Base-by-base conservation (phyloP, 2,888 invertebrate genomes). In the Gisinianus flammeolus region DNA sequence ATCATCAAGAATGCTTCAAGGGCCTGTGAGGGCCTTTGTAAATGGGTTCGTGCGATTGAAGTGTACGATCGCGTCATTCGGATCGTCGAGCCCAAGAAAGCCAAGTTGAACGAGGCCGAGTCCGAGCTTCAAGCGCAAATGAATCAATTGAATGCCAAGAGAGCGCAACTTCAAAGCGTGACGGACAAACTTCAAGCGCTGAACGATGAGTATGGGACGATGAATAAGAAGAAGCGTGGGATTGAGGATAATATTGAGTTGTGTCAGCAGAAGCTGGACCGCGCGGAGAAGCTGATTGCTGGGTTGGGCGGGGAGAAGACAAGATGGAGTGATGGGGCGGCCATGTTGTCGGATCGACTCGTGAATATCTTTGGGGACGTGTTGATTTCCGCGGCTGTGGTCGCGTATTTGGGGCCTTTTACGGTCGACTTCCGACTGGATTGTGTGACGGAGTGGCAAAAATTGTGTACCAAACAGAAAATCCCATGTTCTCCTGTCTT, bases 21-120 rank as follows among this genome's bases (percentile, higher is more conserved):
- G 81, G 98, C 98, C 2, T 97, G 97, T 26, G 96, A 97, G 88
- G 97, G 96, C 73, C 90, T 98, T 26, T 98, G 97, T 86, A 93
- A 93, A 83, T 98, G 98, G 98, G 95, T 98, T 28, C 90, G 95
- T 4, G 98, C 98, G 2, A 95, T 98, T 93, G 98, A 98, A 86
- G 94, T 97, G 8, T 98, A 98, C 87, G 97, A 98, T 86, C 90
- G 94, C 30, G 97, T 98, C 2, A 93, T 93, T 67, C 93, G 93
- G 88, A 94, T 95, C 81, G 96, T 97, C 19, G 96, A 96, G 0
- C 98, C 98, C 0, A 99, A 99, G 87, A 94, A 97, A 87, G 88
- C 93, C 0, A 94, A 95, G 80, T 87, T 98, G 70, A 93, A 92
- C 0, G 93, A 93, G 85, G 96, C 98, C 0, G 98, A 98, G 87